Evolutionary conservation across 1,140 invertebrate genomes (phyloP).

Genomic region (Elysia chlorotica): DNA sequence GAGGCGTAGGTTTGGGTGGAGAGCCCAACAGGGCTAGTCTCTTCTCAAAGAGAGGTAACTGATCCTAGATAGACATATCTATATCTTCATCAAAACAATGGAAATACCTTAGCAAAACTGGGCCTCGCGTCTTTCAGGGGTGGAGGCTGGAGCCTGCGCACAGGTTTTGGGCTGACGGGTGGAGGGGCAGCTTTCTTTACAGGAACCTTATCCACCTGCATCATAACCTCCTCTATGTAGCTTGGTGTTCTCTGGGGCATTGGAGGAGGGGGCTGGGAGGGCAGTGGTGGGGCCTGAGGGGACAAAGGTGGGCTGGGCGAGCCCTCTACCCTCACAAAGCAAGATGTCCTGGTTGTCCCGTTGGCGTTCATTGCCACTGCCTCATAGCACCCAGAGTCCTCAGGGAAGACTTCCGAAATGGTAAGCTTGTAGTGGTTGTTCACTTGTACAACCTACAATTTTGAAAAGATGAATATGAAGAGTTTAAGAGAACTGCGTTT

Average conservation of each 20-base stretch:
- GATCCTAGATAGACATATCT: not conserved
- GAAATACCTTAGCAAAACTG: slow-evolving; percentile 8
- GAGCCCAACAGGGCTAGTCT: no score
- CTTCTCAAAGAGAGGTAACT: not conserved
- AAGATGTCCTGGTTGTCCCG: slow-evolving; percentile 71
- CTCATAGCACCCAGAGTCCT: slow-evolving; percentile 91
- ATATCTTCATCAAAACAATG: not conserved
- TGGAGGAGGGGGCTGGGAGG: slow-evolving; percentile 8
- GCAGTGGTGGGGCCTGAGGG: slow-evolving; percentile 11
- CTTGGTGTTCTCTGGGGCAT: not conserved
- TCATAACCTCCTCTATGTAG: slow-evolving; percentile 10
- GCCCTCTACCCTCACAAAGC: slow-evolving; percentile 53
- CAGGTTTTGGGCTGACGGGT: not conserved
- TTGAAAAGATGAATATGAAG: no score
- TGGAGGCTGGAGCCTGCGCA: slow-evolving; percentile 13
- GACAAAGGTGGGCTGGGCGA: slow-evolving; percentile 15
- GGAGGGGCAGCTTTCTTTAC: slow-evolving; percentile 8
- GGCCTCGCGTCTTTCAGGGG: not conserved
- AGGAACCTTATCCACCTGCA: slow-evolving; percentile 8
- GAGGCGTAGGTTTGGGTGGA: no score
- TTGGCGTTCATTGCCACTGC: slow-evolving; percentile 88
- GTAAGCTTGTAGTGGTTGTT: slow-evolving; percentile 70
- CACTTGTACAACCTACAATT: slow-evolving; percentile 47
- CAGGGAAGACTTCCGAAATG: slow-evolving; percentile 95
- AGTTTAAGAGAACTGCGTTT: no score